These are phyloP conservation scores for Crematogaster levior DNA, from an alignment of 2,888 invertebrate genomes.

Conservation along the genomic window DNA sequence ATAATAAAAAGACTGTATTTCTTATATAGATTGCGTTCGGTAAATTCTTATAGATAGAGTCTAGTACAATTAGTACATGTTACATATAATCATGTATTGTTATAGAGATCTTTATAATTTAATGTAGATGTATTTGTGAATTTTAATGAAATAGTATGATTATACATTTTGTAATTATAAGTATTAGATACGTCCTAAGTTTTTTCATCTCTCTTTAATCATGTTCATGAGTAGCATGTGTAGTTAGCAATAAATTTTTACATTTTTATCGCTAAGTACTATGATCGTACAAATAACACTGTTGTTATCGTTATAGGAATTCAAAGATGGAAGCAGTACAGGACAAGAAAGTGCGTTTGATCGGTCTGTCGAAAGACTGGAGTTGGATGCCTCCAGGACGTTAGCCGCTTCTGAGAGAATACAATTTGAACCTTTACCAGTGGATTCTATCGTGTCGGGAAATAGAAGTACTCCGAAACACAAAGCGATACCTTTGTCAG, in stretches of 20 bases:
- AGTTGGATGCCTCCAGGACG: conserved; percentile 80
- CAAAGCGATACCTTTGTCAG: conserved; percentile 79
- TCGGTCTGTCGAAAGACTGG: conserved; percentile 78
- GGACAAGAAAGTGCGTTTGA: conserved; percentile 78
- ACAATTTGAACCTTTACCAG: conserved; percentile 81
- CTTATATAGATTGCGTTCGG: conserved; percentile 6
- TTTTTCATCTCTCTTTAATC: neutral
- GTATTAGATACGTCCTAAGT: neutral
- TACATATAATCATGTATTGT: neutral
- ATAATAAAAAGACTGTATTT: neutral
- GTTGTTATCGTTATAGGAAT: conserved; percentile 80
- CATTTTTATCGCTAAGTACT: neutral
- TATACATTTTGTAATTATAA: neutral
- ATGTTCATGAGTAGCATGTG: conserved; percentile 20
- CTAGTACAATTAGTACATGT: neutral
- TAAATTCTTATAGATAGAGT: conserved; percentile 26
- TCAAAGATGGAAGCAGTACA: conserved; percentile 81
- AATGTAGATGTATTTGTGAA: neutral
- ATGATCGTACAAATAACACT: neutral
- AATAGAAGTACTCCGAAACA: conserved; percentile 74
- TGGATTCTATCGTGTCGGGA: conserved; percentile 79
- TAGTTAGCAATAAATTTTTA: conserved; percentile 2
- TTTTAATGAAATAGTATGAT: neutral
- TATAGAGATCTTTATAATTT: conserved; percentile 18
- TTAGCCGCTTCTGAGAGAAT: conserved; percentile 76